These are phyloP conservation scores for Clivina fossor DNA, from an alignment of 2,888 invertebrate species.

Conservation along the genomic window DNA sequence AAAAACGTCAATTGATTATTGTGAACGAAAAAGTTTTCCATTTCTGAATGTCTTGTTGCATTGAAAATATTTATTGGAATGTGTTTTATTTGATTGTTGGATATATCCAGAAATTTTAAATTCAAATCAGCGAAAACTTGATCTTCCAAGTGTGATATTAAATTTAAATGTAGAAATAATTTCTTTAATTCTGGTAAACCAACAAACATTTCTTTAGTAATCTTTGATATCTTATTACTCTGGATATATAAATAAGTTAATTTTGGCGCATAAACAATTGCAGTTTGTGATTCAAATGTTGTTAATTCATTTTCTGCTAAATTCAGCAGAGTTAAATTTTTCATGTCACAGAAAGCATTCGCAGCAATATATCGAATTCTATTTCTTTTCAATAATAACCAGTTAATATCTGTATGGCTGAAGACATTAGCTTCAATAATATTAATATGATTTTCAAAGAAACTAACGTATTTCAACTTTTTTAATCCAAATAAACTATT, in stretches of 20 bases:
- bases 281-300: slow-evolving; percentile 12
- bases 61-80: slow-evolving; percentile 24
- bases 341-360: slow-evolving; percentile 28
- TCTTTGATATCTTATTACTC: slow-evolving; percentile 21
- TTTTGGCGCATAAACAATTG: slow-evolving; percentile 20
- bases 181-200: slow-evolving; percentile 14
- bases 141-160: slow-evolving; percentile 16
- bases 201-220: slow-evolving; percentile 16
- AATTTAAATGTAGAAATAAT: slow-evolving; percentile 18
- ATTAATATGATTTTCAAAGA: slow-evolving; percentile 3
- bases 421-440: slow-evolving; percentile 17
- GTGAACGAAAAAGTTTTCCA: slow-evolving; percentile 15
- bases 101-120: slow-evolving; percentile 16
- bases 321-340: slow-evolving; percentile 10
- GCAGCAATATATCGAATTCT: slow-evolving; percentile 4
- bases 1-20: slow-evolving; percentile 23
- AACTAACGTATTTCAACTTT: background rate
- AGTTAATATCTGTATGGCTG: slow-evolving; percentile 8
- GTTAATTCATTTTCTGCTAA: slow-evolving; percentile 22
- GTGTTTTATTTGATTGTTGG: slow-evolving; percentile 21
- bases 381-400: slow-evolving; percentile 15
- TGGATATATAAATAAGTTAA: slow-evolving; percentile 24
- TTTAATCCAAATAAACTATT: no score
- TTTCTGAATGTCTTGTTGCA: background rate
- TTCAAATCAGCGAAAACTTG: slow-evolving; percentile 13